Evolutionary conservation across 1,140 invertebrate species (phyloP), one percentile per base, ranked within the genome.

Genomic region (Bursaphelenchus mucronatus): DNA sequence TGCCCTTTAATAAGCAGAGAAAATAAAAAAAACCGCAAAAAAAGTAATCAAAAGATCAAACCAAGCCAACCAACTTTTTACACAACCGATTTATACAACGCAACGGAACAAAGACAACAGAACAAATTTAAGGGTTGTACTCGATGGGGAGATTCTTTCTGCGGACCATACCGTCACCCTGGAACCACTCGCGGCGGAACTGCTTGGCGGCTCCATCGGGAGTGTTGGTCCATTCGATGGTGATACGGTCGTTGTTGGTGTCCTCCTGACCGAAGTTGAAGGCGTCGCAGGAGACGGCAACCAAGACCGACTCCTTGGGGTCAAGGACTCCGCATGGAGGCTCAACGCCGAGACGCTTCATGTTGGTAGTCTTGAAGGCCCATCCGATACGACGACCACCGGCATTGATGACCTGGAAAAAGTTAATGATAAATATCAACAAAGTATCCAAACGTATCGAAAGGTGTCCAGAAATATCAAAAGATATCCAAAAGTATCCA

Each of bases 151-250:
- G 64, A 45, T 69, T 68, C 56, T 69, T 69, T 17, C 65, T 54
- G 41, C 65, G 64, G 43, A 69, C 65, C 54, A 68, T 69, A 17
- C 54, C 67, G 61, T 69, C 65, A 55, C 65, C 59, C 44, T 69
- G 67, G 65, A 69, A 69, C 65, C 67, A 69, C 17, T 69, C 67
- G 39, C 65, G 64, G 43, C 67, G 67, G 57, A 69, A 49, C 13
- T 19, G 1, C 0, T 62, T 52, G 47, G 47, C 13, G 19, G 47
- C 47, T 50, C 30, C 65, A n/a, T 49, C 47, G 13, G 47, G 47
- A 6, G 47, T 49, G 19, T 49, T 49, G 19, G 47, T 19, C 47
- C 47, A 49, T 49, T 49, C 47, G 19, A 49, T 49, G 13, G 47
- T 19, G 13, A 49, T 49, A n/a, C 47, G 47, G 47, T 49, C 47